Conservation (phyloP, 2,888 invertebrate species). For the Zhuqinia jingwanae region DNA sequence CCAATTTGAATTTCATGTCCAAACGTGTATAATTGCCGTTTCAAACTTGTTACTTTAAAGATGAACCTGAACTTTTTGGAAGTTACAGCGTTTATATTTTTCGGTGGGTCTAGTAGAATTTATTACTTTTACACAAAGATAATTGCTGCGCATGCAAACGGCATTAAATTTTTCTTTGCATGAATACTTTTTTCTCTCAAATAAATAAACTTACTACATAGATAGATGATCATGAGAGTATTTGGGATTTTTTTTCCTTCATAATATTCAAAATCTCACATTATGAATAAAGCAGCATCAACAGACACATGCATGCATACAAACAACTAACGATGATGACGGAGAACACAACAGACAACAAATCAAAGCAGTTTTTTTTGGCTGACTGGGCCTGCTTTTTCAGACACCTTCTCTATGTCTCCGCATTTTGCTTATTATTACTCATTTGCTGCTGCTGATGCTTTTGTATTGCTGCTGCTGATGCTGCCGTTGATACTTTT, state of each 20-base stretch:
- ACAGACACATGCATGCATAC: not conserved
- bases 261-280: too few species aligned
- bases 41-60: not conserved
- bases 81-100: too few species aligned
- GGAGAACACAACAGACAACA: conserved; percentile 25
- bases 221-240: too few species aligned
- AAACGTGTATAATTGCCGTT: too few species aligned
- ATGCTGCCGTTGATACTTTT: conserved; percentile 48
- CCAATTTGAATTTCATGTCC: too few species aligned
- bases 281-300: too few species aligned
- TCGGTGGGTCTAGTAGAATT: conserved; percentile 43
- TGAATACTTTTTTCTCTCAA: conserved; percentile 54
- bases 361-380: conserved; percentile 29
- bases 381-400: not conserved
- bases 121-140: conserved; percentile 53
- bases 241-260: too few species aligned
- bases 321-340: conserved; percentile 32
- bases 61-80: too few species aligned
- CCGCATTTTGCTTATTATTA: conserved; percentile 38
- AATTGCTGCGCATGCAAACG: conserved; percentile 56
- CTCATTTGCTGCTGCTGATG: conserved; percentile 34
- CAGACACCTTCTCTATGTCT: conserved; percentile 36
- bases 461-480: too few species aligned
- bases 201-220: conserved; percentile 31
- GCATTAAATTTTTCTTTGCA: conserved; percentile 54